These are phyloP conservation scores for Nasonia giraulti DNA, from an alignment of 1,140 invertebrate genomes.

Conservation along the genomic window DNA sequence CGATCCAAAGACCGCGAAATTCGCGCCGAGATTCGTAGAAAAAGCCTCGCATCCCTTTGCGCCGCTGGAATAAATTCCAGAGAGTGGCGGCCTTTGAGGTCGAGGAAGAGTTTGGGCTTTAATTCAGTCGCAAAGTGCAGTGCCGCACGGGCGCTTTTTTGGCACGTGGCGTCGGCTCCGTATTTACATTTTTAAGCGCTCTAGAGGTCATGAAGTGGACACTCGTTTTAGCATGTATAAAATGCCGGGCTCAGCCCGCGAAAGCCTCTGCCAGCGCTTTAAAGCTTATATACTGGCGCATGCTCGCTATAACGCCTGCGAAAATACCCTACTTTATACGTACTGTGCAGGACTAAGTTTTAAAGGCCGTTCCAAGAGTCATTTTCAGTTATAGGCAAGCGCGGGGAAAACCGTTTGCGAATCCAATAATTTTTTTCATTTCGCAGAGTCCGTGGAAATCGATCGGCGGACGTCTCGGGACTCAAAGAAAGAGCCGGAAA, in stretches of 20 bases:
- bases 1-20: background rate
- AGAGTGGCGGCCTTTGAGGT: too few relatives aligned
- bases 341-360: too few relatives aligned
- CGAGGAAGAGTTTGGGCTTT: background rate
- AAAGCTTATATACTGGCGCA: background rate
- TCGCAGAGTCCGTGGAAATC: background rate
- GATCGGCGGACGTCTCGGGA: background rate
- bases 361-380: too few relatives aligned
- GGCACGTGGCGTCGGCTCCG: slow-evolving; percentile 1
- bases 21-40: too few relatives aligned
- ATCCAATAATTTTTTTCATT: background rate
- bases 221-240: background rate
- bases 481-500: background rate
- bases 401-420: background rate
- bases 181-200: slow-evolving; percentile 29
- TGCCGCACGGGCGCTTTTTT: background rate
- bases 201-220: background rate
- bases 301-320: too few relatives aligned
- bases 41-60: too few relatives aligned
- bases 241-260: background rate
- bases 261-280: background rate
- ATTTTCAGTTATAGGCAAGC: too few relatives aligned
- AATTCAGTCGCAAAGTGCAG: background rate
- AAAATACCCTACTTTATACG: background rate
- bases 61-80: too few relatives aligned